Conservation (phyloP, 2,797 vertebrate genomes). For the Neosalanx taihuensis region DNA sequence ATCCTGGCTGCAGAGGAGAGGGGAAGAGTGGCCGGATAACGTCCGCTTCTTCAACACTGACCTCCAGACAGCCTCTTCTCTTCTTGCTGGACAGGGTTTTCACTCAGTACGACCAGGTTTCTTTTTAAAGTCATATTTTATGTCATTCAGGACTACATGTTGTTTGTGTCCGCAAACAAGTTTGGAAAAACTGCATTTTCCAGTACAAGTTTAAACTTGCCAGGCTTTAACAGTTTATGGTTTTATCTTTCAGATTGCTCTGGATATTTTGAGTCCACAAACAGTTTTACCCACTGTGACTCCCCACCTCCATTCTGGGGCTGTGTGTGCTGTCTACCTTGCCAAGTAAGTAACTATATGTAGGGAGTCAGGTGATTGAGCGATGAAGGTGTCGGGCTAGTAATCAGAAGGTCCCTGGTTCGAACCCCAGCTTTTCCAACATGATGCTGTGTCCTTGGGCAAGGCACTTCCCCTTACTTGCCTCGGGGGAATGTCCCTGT, state of each 20-base stretch:
- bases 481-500: too few relatives aligned
- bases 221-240: background rate
- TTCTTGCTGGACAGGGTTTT: slow-evolving; percentile 75
- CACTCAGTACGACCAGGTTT: slow-evolving; percentile 76
- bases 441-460: too few relatives aligned
- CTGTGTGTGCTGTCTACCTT: slow-evolving; percentile 83
- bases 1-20: slow-evolving; percentile 75
- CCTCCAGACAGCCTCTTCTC: slow-evolving; percentile 67
- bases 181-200: background rate
- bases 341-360: slow-evolving; percentile 79
- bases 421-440: too few relatives aligned
- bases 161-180: background rate
- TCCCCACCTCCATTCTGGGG: slow-evolving; percentile 80
- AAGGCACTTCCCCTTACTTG: too few relatives aligned
- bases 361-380: too few relatives aligned
- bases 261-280: slow-evolving; percentile 87
- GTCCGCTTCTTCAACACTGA: slow-evolving; percentile 82
- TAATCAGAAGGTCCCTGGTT: too few relatives aligned
- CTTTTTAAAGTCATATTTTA: background rate
- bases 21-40: slow-evolving; percentile 85
- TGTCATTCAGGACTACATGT: background rate
- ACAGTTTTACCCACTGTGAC: slow-evolving; percentile 74
- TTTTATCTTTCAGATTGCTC: slow-evolving; percentile 72
- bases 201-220: background rate
- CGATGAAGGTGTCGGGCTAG: too few relatives aligned